A percentile compares a stretch with the other conserved stretches of the same genome.
Evolutionary conservation across 2,113 vertebrate genomes (phyloP).

Genomic region (Callionymus lyra): DNA sequence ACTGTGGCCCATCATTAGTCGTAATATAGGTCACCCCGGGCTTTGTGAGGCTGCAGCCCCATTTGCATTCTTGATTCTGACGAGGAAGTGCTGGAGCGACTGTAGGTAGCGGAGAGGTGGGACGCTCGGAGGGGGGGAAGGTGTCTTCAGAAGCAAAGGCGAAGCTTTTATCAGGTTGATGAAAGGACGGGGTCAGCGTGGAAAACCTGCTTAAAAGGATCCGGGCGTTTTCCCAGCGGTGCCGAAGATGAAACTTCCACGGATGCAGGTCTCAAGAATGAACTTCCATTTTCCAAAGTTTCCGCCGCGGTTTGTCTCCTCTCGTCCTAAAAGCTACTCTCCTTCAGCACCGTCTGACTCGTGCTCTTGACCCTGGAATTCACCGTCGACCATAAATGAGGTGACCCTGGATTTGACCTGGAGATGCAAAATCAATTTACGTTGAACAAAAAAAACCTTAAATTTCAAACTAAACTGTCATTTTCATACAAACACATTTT

Average conservation of each 20-base stretch:
- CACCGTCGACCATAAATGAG: too few relatives aligned
- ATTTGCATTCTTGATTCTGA: constrained; percentile 73
- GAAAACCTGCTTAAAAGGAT: constrained; percentile 52
- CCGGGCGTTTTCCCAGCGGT: constrained; percentile 42
- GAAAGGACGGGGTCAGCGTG: constrained; percentile 56
- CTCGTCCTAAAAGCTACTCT: too few relatives aligned
- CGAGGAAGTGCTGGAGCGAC: constrained; percentile 33
- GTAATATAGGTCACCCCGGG: constrained; percentile 72
- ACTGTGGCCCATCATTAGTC: constrained; percentile 70
- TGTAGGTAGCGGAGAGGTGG: constrained; percentile 46
- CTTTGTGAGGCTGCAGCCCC: constrained; percentile 65
- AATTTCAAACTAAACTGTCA: too few relatives aligned
- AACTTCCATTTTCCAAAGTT: too few relatives aligned
- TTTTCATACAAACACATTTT: too few relatives aligned
- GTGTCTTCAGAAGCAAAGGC: constrained; percentile 49
- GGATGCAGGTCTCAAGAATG: constrained; percentile 15
- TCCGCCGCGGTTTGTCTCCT: too few relatives aligned
- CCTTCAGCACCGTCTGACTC: too few relatives aligned
- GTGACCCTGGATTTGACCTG: too few relatives aligned
- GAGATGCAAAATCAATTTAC: too few relatives aligned
- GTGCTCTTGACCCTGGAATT: too few relatives aligned
- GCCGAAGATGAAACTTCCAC: constrained; percentile 37
- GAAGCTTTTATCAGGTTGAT: constrained; percentile 63
- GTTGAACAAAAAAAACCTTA: too few relatives aligned
- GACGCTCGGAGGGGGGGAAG: constrained; percentile 23